Percentiles rank a stretch among this genome's conserved stretches.
Evolutionary conservation across 2,888 invertebrate species (phyloP).

Genomic region (Boloria euphrosyne): DNA sequence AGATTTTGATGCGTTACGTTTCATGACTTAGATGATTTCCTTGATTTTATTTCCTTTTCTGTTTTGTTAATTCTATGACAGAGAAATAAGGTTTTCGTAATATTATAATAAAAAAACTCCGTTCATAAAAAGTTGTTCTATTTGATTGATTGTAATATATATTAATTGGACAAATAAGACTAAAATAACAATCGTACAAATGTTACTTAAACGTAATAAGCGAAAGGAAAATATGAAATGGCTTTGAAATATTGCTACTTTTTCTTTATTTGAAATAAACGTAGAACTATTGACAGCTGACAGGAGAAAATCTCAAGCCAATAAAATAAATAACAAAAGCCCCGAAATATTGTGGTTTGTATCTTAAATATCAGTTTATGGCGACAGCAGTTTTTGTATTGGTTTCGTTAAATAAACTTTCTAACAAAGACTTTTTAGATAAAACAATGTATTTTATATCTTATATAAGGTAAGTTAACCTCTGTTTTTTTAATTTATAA

Average conservation of each 20-base stretch:
- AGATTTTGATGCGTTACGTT: too few relatives aligned
- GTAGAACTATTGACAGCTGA: constrained; percentile 16
- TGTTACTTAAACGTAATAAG: constrained; percentile 12
- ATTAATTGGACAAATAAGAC: constrained; percentile 3
- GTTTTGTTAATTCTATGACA: too few relatives aligned
- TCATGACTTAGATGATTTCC: too few relatives aligned
- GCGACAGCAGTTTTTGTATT: constrained; percentile 8
- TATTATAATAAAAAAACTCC: not conserved
- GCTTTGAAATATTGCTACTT: constrained; percentile 9
- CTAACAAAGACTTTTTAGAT: too few relatives aligned
- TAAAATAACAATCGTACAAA: constrained; percentile 7
- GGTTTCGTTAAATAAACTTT: not conserved
- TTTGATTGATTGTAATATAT: constrained; percentile 6
- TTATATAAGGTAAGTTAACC: too few relatives aligned
- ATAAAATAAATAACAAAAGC: constrained; percentile 14
- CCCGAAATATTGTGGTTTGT: not conserved
- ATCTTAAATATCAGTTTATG: constrained; percentile 12
- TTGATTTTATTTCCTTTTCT: too few relatives aligned
- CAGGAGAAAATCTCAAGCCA: constrained; percentile 17
- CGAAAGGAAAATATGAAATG: constrained; percentile 3
- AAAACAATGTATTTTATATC: too few relatives aligned
- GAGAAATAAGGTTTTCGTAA: too few relatives aligned
- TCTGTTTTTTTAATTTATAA: too few relatives aligned
- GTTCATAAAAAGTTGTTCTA: not conserved
- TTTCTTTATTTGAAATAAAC: constrained; percentile 7